A percentile compares a stretch with the other conserved stretches of the same genome.
phyloP scores from a whole-genome alignment of 2,113 vertebrate species.

The Neoarius graeffei region DNA sequence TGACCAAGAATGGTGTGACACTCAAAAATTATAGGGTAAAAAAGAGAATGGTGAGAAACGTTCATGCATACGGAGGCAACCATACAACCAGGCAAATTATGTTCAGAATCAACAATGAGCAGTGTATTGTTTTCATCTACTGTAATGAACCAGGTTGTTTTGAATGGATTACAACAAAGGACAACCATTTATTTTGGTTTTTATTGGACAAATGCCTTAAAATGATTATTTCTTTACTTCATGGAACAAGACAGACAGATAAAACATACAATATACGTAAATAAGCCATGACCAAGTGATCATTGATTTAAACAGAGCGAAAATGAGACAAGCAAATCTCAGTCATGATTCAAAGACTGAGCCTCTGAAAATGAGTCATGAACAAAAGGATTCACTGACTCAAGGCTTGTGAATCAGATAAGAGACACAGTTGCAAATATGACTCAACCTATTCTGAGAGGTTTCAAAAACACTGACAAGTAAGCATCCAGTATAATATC shows the following conservation, averaged over 20 bases:
- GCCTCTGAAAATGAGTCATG: neutral
- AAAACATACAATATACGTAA: neutral
- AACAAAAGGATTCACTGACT: neutral
- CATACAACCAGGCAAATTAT: neutral
- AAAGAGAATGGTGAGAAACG: neutral
- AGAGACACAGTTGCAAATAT: neutral
- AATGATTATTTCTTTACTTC: neutral
- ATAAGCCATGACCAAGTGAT: neutral
- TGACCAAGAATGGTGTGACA: neutral
- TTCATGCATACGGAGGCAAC: neutral
- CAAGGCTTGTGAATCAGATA: neutral
- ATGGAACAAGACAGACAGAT: neutral
- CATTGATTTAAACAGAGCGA: neutral
- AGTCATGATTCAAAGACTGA: neutral
- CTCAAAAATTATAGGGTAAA: neutral
- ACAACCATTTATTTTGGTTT: neutral
- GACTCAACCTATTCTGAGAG: neutral
- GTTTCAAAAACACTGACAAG: neutral
- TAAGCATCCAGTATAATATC: neutral
- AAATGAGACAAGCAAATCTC: neutral
- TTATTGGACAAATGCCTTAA: neutral
- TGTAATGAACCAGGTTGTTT: neutral
- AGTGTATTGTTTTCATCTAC: neutral
- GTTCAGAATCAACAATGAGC: neutral
- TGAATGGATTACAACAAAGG: neutral